phyloP scores from a whole-genome alignment of 2,113 vertebrate species.

The Sphyrna mokarran region DNA sequence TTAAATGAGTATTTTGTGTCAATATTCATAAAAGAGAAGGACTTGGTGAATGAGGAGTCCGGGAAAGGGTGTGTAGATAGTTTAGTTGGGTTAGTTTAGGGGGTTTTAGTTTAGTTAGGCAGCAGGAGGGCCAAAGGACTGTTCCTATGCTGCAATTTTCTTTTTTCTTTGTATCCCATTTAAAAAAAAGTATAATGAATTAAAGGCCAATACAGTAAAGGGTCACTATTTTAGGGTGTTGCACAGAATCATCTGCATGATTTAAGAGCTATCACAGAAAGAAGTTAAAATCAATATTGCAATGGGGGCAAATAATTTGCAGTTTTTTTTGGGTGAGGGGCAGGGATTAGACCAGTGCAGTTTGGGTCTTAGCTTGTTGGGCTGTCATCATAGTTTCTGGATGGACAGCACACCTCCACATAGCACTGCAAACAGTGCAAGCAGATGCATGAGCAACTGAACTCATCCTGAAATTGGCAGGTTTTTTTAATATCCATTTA shows the following conservation, averaged over 20 bases:
- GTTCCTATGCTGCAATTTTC: too few species aligned
- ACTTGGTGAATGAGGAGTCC: too few species aligned
- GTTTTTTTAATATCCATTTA: too few species aligned
- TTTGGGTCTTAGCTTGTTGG: background rate
- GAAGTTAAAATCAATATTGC: background rate
- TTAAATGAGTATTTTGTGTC: too few species aligned
- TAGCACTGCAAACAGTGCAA: background rate
- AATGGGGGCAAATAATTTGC: background rate
- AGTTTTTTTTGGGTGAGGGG: background rate
- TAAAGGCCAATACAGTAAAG: background rate
- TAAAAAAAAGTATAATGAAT: background rate
- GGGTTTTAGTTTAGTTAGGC: too few species aligned
- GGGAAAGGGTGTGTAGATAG: too few species aligned
- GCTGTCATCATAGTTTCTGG: background rate
- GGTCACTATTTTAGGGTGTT: background rate
- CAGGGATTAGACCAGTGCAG: background rate
- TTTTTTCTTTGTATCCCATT: too few species aligned
- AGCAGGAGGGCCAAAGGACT: too few species aligned
- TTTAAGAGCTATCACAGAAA: background rate
- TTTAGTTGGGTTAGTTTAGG: too few species aligned
- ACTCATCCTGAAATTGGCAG: background rate
- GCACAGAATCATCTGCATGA: background rate
- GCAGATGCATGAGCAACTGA: background rate
- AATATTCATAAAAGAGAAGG: too few species aligned
- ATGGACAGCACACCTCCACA: background rate